Conservation (phyloP, 2,888 invertebrate species). For the Pachydiplax longipennis region DNA sequence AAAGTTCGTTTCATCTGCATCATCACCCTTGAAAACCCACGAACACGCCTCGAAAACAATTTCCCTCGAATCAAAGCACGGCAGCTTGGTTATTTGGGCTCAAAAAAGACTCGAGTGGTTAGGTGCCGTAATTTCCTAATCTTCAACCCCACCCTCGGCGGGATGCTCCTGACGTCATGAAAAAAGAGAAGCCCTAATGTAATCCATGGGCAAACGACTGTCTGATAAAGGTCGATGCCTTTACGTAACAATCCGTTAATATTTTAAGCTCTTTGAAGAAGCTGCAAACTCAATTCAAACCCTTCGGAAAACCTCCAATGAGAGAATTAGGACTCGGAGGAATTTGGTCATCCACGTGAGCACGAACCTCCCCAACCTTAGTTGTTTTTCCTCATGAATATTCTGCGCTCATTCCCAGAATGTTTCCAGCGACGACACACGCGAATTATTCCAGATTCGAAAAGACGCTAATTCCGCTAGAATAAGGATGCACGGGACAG, state of each 20-base stretch:
- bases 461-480: not conserved
- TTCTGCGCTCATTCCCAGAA: not conserved
- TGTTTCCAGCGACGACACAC: not conserved
- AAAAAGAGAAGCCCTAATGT: conserved; percentile 34
- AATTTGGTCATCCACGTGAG: not conserved
- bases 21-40: no score
- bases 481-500: not conserved
- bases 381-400: not conserved
- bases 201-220: conserved; percentile 4
- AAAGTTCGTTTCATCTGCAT: no score
- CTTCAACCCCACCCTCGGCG: not conserved
- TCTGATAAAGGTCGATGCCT: conserved; percentile 30
- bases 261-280: conserved; percentile 30
- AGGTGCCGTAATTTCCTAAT: not conserved
- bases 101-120: not conserved
- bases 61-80: no score
- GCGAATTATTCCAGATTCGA: not conserved
- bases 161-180: conserved; percentile 12
- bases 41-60: no score
- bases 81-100: not conserved
- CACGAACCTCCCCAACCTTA: not conserved
- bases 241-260: conserved; percentile 44
- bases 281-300: conserved; percentile 25
- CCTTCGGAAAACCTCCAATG: conserved; percentile 27
- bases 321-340: conserved; percentile 15